A percentile compares a stretch with the other conserved stretches of the same genome.
These are phyloP conservation scores for Melanotaenia boesemani DNA, from an alignment of 2,797 vertebrate species.

Conservation along the genomic window DNA sequence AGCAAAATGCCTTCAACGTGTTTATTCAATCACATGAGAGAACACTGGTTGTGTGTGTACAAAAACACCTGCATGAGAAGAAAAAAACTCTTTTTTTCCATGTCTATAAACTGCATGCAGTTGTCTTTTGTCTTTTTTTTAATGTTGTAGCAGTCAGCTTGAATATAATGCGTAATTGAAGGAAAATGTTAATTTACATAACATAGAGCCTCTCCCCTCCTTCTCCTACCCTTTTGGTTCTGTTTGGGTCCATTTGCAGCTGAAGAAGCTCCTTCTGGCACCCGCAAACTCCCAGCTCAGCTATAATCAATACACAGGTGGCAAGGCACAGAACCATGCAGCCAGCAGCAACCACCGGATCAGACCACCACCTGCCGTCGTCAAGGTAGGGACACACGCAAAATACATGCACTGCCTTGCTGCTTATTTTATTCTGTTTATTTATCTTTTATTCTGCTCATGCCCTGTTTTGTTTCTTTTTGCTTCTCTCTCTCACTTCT, in stretches of 20 bases:
- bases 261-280: conserved; percentile 99
- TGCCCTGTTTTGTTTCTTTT: conserved; percentile 31
- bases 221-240: conserved; percentile 36
- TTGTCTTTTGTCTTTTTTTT: conserved; percentile 25
- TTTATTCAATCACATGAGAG: conserved; percentile 75
- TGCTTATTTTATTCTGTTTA: conserved; percentile 57
- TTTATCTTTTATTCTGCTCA: conserved; percentile 52
- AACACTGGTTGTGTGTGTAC: conserved; percentile 59
- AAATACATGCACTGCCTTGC: conserved; percentile 24
- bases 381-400: conserved; percentile 91
- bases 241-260: conserved; percentile 84
- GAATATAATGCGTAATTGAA: conserved; percentile 56
- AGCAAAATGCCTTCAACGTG: conserved; percentile 52
- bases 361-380: conserved; percentile 95
- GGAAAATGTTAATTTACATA: conserved; percentile 64
- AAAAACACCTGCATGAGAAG: conserved; percentile 60
- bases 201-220: conserved; percentile 15
- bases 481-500: conserved; percentile 28
- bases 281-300: conserved; percentile 98
- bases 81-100: conserved; percentile 5
- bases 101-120: conserved; percentile 35
- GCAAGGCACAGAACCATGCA: conserved; percentile 97
- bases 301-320: conserved; percentile 99
- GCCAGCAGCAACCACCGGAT: conserved; percentile 95
- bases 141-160: conserved; percentile 14